Percentiles rank a stretch among this genome's conserved stretches.
phyloP scores from a whole-genome alignment of 2,888 invertebrate genomes.

The Urechis unicinctus region DNA sequence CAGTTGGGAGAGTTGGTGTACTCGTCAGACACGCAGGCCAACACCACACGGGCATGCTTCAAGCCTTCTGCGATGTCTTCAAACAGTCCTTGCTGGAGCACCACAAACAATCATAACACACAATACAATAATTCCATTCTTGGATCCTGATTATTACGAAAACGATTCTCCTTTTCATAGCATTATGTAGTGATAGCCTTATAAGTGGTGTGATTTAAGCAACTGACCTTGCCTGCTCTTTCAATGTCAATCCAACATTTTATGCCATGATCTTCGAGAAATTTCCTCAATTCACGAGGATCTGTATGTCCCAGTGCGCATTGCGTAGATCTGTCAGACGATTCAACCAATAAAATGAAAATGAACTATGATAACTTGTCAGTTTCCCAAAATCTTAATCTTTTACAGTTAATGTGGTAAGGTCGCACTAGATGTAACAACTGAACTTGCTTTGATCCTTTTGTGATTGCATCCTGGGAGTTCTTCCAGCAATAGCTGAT shows the following conservation, averaged over 20 bases:
- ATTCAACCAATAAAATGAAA: too few species aligned
- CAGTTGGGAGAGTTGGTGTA: constrained; percentile 37
- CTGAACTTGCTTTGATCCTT: constrained; percentile 8
- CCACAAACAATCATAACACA: neutral
- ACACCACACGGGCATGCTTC: constrained; percentile 34
- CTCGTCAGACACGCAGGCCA: constrained; percentile 46
- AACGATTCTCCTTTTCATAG: too few species aligned
- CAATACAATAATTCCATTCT: neutral
- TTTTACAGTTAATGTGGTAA: too few species aligned
- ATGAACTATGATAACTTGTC: too few species aligned
- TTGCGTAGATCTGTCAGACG: constrained; percentile 14
- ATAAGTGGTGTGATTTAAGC: too few species aligned
- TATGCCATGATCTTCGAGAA: constrained; percentile 31
- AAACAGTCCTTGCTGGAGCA: constrained; percentile 37
- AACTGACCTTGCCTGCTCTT: constrained; percentile 35
- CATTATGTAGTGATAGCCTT: too few species aligned
- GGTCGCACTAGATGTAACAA: too few species aligned
- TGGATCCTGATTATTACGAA: neutral
- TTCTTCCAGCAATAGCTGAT: constrained; percentile 47
- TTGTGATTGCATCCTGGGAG: constrained; percentile 33
- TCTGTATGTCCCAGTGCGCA: constrained; percentile 38
- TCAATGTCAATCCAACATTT: constrained; percentile 43
- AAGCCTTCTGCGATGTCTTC: constrained; percentile 45
- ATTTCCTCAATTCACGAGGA: constrained; percentile 36
- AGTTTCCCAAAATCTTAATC: too few species aligned